Evolutionary conservation across 2,113 vertebrate species (phyloP).

Genomic region (Eurypyga helias): DNA sequence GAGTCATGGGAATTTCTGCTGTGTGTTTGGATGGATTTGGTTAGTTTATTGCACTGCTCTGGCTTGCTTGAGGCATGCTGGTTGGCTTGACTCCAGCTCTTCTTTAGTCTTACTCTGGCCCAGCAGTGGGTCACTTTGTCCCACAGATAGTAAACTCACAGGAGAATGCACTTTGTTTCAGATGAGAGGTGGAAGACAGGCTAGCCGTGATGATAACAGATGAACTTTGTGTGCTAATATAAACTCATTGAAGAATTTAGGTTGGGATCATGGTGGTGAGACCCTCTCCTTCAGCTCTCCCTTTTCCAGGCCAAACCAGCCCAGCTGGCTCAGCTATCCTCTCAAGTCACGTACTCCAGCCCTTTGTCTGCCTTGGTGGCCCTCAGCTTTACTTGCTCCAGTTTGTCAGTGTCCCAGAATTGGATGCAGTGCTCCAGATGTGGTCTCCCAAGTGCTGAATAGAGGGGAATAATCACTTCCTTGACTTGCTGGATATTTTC

Average conservation of each 20-base stretch:
- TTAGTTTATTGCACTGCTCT: conserved; percentile 37
- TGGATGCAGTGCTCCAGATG: conserved; percentile 49
- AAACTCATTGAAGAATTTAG: background rate
- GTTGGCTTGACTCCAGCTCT: background rate
- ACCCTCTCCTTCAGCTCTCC: background rate
- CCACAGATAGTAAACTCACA: background rate
- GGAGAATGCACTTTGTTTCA: background rate
- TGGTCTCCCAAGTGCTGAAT: conserved; percentile 50
- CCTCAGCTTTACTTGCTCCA: conserved; percentile 18
- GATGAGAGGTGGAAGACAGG: background rate
- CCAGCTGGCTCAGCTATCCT: background rate
- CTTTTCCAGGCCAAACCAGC: background rate
- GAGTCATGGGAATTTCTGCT: conserved; percentile 54
- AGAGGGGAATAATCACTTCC: conserved; percentile 52
- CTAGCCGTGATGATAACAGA: background rate
- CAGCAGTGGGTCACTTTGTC: conserved; percentile 6
- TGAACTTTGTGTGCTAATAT: background rate
- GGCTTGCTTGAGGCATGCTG: background rate
- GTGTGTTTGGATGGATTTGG: conserved; percentile 49
- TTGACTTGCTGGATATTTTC: conserved; percentile 47
- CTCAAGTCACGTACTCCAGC: conserved; percentile 8
- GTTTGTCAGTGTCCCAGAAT: conserved; percentile 20
- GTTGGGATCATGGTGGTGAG: background rate
- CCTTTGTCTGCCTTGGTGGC: conserved; percentile 54
- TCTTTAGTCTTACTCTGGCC: background rate